Percentiles rank a stretch among this genome's conserved stretches.
Conservation (phyloP, 30 jellyfish, hydroid and myxozoan species). For the Haliclystus octoradiatus region DNA sequence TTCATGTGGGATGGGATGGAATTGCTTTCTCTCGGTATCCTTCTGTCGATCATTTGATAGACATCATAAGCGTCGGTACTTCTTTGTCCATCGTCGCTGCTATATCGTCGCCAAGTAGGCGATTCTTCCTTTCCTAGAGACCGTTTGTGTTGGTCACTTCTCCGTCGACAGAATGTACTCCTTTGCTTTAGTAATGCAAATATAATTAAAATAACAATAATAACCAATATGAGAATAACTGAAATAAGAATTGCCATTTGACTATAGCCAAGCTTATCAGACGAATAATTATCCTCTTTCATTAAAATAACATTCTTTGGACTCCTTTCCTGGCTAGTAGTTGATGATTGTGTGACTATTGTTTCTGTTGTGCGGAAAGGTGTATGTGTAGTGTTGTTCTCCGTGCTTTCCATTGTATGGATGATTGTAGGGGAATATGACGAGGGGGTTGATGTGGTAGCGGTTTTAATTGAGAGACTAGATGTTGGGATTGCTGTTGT, state of each 20-base stretch:
- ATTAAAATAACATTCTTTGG: background rate
- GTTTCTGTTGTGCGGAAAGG: no score
- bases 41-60: no score
- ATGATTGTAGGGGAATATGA: background rate
- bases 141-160: background rate
- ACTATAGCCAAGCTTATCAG: background rate
- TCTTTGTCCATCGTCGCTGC: background rate
- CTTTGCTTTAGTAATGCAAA: background rate
- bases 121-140: no score
- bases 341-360: no score
- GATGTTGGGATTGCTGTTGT: constrained; percentile 13
- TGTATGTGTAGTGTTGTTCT: background rate
- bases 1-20: background rate
- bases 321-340: background rate
- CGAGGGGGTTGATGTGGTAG: background rate
- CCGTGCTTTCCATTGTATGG: no score
- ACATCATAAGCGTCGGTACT: no score
- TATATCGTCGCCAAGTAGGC: background rate
- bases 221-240: background rate
- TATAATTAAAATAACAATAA: background rate
- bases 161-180: background rate
- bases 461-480: background rate
- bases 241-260: background rate
- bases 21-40: background rate
- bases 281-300: background rate